Base-by-base conservation (phyloP, 2,113 vertebrate species). In the Australoheros scitulus region DNA sequence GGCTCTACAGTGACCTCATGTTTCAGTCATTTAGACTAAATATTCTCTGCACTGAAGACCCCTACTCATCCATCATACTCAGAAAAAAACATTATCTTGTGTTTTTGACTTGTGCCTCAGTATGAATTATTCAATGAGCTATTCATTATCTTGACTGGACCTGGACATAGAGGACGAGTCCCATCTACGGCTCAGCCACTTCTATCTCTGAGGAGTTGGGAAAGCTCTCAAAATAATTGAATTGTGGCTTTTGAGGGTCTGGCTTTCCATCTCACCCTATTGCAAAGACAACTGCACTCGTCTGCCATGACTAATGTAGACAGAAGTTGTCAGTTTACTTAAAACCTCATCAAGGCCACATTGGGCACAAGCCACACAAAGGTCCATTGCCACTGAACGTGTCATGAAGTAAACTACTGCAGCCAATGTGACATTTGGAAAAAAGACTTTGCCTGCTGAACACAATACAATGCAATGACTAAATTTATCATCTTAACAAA, bases 191-290 rank as follows among this genome's bases (percentile, higher is more conserved):
- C 74, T 61, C 65, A 13, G 41, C 14, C 65, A 29, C 76, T 17
- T 76, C 70, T 76, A 59, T 32, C 85, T 84, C 88, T 29, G 20
- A 82, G 82, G 81, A 78, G 74, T 10, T 59, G 41, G 75, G 85
- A 80, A 85, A 86, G 88, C 91, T 87, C 87, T 89, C 90, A 90
- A 38, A 87, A 81, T 92, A 92, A 93, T 93, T 91, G 78, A 90
- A 86, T 90, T 89, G 92, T 85, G 92, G 88, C 87, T 91, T 92
- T 56, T 43, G 79, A 81, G 83, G 72, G 50, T 81, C 60, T 22
- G 29, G 57, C 36, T 26, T 70, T 81, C 83, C 50, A 81, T 86
- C 84, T 68, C 70, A n/a, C 60, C 64, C 22, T 13, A 77, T 85
- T 75, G 84, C 61, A 65, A 79, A 90, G 79, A 83, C 64, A 80